Base-by-base conservation (phyloP, 2,797 vertebrate species). In the Pristis pectinata region DNA sequence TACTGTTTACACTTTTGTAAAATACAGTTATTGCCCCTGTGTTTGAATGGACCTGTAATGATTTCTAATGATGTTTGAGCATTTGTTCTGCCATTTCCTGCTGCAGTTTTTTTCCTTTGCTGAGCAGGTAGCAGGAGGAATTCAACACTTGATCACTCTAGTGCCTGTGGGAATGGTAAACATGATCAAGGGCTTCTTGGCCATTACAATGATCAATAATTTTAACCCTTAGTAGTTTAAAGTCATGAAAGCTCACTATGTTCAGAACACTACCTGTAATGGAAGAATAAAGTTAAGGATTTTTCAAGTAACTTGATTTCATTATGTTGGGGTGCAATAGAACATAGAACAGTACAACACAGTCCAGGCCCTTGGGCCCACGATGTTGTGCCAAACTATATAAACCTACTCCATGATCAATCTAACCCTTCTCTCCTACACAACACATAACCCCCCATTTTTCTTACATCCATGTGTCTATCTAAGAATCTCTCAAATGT, bases 1-100 rank as follows among this genome's bases (percentile, higher is more conserved):
- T 37, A 61, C 49, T 94, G 67, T 94, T 94, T 94, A 76, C 92
- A 76, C 80, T 93, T 94, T 94, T 94, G 15, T 11, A 74, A 94
- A 11, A 37, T 93, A 67, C 7, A 13, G n/a, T 94, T 49, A n/a
- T 53, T 53, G 13, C 30, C 74, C 15, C 8, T 49, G 41, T 70
- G 19, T 76, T 76, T 17, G 2, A 74, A 94, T 49, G 15, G 13
- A 49, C 11, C 41, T 49, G 93, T 30, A 30, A 85, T 85, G 67
- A 49, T 72, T 93, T 44, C 37, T 94, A 74, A 30, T 94, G 27
- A 53, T 30, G 30, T 30, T n/a, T 74, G 92, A 94, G 34, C 67
- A 27, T 70, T 49, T 59, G 67, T 64, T 30, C 94, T 74, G 44
- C 34, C 74, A 34, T 11, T 34, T 24, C 15, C 37, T 24, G 8